A percentile compares a stretch with the other conserved stretches of the same genome.
phyloP scores from a whole-genome alignment of 2,113 vertebrate genomes.

The Dasyornis broadbenti region DNA sequence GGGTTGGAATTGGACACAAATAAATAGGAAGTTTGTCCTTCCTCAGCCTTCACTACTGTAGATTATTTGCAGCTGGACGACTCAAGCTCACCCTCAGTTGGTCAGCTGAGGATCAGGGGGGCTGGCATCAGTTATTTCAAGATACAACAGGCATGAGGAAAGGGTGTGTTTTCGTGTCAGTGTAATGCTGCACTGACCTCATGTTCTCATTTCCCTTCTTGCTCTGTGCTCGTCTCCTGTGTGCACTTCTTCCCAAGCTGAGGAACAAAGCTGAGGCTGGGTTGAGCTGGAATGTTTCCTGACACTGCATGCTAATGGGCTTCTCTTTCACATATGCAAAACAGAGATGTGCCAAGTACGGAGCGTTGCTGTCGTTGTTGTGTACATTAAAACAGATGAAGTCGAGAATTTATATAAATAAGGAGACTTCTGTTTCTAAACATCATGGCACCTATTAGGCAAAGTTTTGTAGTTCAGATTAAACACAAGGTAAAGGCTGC shows the following conservation, averaged over 20 bases:
- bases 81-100: neutral
- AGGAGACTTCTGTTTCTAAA: slow-evolving; percentile 50
- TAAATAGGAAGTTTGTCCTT: neutral
- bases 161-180: neutral
- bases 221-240: neutral
- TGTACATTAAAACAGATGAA: slow-evolving; percentile 53
- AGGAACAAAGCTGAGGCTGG: neutral
- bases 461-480: slow-evolving; percentile 24
- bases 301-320: slow-evolving; percentile 1
- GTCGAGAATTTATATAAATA: slow-evolving; percentile 49
- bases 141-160: neutral
- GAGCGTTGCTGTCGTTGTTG: neutral
- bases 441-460: slow-evolving; percentile 45
- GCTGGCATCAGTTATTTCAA: neutral
- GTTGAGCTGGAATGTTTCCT: neutral
- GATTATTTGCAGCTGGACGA: neutral
- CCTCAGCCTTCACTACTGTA: neutral
- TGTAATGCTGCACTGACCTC: neutral
- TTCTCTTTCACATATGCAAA: slow-evolving; percentile 27
- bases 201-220: neutral
- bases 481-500: slow-evolving; percentile 40
- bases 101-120: neutral
- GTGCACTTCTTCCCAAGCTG: neutral
- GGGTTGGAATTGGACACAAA: neutral
- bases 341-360: neutral